Conservation (phyloP, 2,888 invertebrate species). For the Hoplodrina blanda region DNA sequence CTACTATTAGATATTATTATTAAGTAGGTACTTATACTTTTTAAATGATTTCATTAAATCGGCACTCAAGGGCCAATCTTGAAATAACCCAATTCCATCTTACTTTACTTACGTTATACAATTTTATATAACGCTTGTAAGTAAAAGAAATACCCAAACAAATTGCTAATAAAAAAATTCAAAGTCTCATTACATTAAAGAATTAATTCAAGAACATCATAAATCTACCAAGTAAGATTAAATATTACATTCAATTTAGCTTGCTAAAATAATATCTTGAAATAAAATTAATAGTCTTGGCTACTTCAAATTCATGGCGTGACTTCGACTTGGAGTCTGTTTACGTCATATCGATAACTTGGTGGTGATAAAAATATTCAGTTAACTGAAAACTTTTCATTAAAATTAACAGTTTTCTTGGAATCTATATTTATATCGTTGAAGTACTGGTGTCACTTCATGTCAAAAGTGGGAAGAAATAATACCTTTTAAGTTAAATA, state of each 20-base stretch:
- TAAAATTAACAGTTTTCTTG: background rate
- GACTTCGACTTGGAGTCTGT: slow-evolving; percentile 18
- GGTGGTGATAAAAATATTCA: slow-evolving; percentile 24
- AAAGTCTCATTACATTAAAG: slow-evolving; percentile 28
- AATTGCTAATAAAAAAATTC: slow-evolving; percentile 33
- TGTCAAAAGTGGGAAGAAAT: no score
- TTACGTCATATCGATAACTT: slow-evolving; percentile 43
- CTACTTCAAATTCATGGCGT: slow-evolving; percentile 56
- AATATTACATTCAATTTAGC: slow-evolving; percentile 52
- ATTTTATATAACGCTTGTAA: no score
- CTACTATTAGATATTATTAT: no score
- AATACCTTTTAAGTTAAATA: no score
- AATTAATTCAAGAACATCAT: slow-evolving; percentile 44
- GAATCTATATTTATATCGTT: background rate
- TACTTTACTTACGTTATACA: background rate
- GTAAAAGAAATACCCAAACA: slow-evolving; percentile 2
- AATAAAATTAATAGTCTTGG: slow-evolving; percentile 50
- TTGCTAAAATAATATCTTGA: slow-evolving; percentile 55
- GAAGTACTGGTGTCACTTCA: background rate
- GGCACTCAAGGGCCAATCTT: background rate
- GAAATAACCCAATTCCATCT: background rate
- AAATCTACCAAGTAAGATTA: slow-evolving; percentile 51
- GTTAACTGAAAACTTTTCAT: background rate
- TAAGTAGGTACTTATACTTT: no score
- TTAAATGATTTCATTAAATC: background rate